Base-by-base conservation (phyloP, 2,113 vertebrate species). In the Macquaria australasica region DNA sequence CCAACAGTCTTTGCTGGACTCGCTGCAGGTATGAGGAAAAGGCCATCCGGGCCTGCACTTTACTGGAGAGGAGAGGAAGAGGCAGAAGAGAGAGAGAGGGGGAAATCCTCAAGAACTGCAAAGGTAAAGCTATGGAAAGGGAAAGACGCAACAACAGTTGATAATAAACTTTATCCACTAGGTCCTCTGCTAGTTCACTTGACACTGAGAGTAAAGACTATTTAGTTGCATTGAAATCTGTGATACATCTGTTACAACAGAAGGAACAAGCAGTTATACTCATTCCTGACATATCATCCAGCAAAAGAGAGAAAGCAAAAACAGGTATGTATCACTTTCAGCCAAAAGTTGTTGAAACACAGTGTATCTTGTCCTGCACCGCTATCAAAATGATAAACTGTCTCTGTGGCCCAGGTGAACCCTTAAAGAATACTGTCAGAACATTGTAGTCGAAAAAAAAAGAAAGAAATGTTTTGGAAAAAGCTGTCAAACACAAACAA, bases 21-120 rank as follows among this genome's bases (percentile, higher is more conserved):
- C 97, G 96, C 76, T 97, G 96, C 53, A 99, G 96, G 90, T 99
- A 99, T 15, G 96, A 97, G 90, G 98, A 98, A 92, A 99, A 99
- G 79, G 98, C 97, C 91, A 94, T 92, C 72, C 98, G 97, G 60
- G 98, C 98, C 94, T 99, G 98, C 21, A 98, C 96, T 95, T 99
- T 99, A 96, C 98, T 99, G 91, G 43, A 90, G 85, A 53, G 20
- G 51, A 53, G 18, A 21, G 20, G 51, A 53, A 53, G 51, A 53
- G 20, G 51, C 51, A 53, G 6, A 21, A 21, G 51, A 94, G 53
- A 85, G 28, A 41, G 10, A 79, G 10, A 79, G 51, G 70, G 45
- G 41, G 31, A 85, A 51, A 73, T 39, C 11, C 82, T 67, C n/a
- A 77, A 31, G 37, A 69, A 75, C 14, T n/a, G n/a, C 8, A 74